Base-by-base conservation (phyloP, 2,888 invertebrate species). In the Ecdyonurus torrentis region DNA sequence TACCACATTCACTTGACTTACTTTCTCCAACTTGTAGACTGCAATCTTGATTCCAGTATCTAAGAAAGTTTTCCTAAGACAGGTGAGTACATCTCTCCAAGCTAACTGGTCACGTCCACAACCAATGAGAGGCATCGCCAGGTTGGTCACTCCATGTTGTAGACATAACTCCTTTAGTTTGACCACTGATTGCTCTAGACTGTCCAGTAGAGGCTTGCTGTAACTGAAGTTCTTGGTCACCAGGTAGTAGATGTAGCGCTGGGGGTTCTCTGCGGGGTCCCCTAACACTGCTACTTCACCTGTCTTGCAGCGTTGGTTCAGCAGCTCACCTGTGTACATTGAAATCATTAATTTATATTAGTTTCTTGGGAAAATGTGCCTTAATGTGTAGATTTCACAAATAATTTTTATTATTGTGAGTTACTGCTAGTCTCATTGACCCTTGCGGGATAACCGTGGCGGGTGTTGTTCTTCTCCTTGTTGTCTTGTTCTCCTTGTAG, bases 71-170 rank as follows among this genome's bases (percentile, higher is more conserved):
- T 71, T 69, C 7, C 66, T 66, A 1, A 75, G 66, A 24, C 71
- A 68, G 1, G 68, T 66, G 15, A 66, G 66, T 2, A 77, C 76
- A 52, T 70, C 68, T 1, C 66, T 63, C 76, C 76, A 77, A 25
- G 72, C 63, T 10, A 77, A 70, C 50, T 69, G 64, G 67, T 77
- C 76, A 22, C 76, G 69, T 7, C 77, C 77, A 69, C 75, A 75
- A 3, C 75, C 77, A 64, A 77, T 74, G 58, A 67, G 67, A 2
- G 77, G 77, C 74, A 77, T 76, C 25, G 74, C 70, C 24, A 76
- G 52, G 2, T 67, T 63, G 18, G 58, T 67, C 2, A 75, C 72
- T 52, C 68, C 65, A 64, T 74, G 67, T 62, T 69, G 64, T 24
- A 69, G 60, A 64, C 72, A 71, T 64, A 74, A 72, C n/a, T 68